These are phyloP conservation scores for Cyclophora albipunctata DNA, from an alignment of 2,888 invertebrate species.

Conservation along the genomic window DNA sequence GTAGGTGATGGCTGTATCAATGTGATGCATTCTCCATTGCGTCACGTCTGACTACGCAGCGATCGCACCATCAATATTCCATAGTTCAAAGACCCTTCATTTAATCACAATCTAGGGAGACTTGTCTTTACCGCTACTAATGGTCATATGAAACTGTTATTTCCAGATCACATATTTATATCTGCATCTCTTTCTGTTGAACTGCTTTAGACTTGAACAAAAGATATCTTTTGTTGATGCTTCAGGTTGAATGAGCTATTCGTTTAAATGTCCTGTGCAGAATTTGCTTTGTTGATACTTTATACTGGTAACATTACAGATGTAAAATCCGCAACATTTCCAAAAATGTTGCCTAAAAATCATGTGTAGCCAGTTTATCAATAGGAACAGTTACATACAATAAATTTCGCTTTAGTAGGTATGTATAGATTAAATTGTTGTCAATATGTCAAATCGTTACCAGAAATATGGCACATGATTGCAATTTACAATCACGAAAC, in stretches of 20 bases:
- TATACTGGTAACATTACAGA: no score
- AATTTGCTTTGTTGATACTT: no score
- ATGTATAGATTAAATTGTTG: no score
- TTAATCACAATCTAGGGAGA: slow-evolving; percentile 34
- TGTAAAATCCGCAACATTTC: no score
- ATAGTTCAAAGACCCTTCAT: slow-evolving; percentile 49
- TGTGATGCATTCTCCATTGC: slow-evolving; percentile 20
- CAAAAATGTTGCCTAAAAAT: no score
- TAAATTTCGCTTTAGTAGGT: no score
- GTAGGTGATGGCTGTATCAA: slow-evolving; percentile 7
- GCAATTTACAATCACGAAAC: slow-evolving; percentile 19
- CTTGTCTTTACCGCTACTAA: slow-evolving; percentile 27
- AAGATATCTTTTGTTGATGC: neutral
- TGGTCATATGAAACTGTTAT: slow-evolving; percentile 17
- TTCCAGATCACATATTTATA: slow-evolving; percentile 15
- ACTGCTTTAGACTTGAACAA: slow-evolving; percentile 12
- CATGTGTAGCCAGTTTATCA: no score
- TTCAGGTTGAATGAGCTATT: neutral
- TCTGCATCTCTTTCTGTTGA: slow-evolving; percentile 18
- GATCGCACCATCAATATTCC: slow-evolving; percentile 28
- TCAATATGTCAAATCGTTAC: slow-evolving; percentile 9
- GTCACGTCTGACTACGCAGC: slow-evolving; percentile 32
- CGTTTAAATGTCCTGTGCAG: no score
- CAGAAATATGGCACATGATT: slow-evolving; percentile 11
- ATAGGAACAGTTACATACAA: no score